A percentile compares a stretch with the other conserved stretches of the same genome.
phyloP scores from a whole-genome alignment of 2,113 vertebrate genomes.

The Rhinolophus sinicus region DNA sequence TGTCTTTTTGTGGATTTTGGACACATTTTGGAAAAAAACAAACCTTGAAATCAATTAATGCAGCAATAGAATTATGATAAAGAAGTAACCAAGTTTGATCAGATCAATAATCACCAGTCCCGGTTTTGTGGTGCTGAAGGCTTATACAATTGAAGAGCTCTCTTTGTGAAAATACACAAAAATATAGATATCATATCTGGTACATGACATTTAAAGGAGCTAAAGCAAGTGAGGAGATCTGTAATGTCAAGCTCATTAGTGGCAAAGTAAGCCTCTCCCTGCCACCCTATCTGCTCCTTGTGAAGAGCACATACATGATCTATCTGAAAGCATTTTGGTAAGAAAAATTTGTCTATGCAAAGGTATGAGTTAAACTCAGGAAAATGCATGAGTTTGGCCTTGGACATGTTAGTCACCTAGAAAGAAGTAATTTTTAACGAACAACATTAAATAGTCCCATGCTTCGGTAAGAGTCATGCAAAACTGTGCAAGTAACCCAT shows the following conservation, averaged over 20 bases:
- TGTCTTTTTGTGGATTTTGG: too few species aligned
- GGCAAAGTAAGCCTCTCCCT: not conserved
- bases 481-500: not conserved
- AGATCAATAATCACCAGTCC: not conserved
- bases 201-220: not conserved
- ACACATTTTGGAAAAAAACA: too few species aligned
- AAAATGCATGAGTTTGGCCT: not conserved
- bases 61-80: not conserved
- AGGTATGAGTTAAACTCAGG: not conserved
- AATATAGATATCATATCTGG: not conserved
- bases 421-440: not conserved
- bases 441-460: not conserved
- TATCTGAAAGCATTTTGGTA: not conserved
- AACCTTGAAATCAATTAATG: too few species aligned
- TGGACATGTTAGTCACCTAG: not conserved
- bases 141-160: not conserved
- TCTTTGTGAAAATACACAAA: not conserved
- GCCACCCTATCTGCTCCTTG: not conserved
- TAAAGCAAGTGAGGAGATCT: not conserved
- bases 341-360: not conserved
- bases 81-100: not conserved
- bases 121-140: not conserved
- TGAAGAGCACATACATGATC: not conserved
- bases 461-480: not conserved
- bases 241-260: not conserved